Conservation (phyloP, 2,797 vertebrate genomes). For the Danio tinwini region DNA sequence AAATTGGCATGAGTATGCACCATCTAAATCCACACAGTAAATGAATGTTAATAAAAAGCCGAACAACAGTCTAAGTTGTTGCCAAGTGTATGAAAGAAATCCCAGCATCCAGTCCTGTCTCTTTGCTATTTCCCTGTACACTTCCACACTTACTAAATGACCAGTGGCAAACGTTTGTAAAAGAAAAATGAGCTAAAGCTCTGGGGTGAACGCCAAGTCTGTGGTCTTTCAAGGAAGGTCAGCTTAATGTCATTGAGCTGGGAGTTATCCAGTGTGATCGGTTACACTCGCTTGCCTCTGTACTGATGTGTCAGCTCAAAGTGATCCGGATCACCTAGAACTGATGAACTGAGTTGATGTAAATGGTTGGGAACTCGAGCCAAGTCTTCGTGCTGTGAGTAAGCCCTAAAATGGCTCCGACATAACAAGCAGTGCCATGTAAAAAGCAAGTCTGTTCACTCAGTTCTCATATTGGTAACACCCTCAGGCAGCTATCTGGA, state of each 20-base stretch:
- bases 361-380: conserved; percentile 16
- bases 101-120: conserved; percentile 36
- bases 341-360: conserved; percentile 20
- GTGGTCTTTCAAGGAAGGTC: conserved; percentile 69
- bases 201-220: conserved; percentile 41
- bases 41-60: conserved; percentile 55
- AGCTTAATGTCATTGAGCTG: conserved; percentile 65
- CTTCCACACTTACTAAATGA: conserved; percentile 56
- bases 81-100: conserved; percentile 46
- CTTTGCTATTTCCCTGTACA: conserved; percentile 49
- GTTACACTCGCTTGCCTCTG: conserved; percentile 31
- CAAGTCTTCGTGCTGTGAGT: conserved; percentile 2
- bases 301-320: conserved; percentile 43
- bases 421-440: background rate
- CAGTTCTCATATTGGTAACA: background rate
- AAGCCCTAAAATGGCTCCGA: background rate
- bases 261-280: conserved; percentile 35
- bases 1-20: background rate
- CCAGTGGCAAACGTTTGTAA: conserved; percentile 51
- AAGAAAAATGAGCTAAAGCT: conserved; percentile 49
- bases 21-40: background rate
- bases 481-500: background rate
- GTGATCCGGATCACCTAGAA: conserved; percentile 28
- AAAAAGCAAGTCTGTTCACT: background rate
- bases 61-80: conserved; percentile 55